These are phyloP conservation scores for Phanerotoma sp. DNA, from an alignment of 2,888 invertebrate genomes.

Conservation along the genomic window DNA sequence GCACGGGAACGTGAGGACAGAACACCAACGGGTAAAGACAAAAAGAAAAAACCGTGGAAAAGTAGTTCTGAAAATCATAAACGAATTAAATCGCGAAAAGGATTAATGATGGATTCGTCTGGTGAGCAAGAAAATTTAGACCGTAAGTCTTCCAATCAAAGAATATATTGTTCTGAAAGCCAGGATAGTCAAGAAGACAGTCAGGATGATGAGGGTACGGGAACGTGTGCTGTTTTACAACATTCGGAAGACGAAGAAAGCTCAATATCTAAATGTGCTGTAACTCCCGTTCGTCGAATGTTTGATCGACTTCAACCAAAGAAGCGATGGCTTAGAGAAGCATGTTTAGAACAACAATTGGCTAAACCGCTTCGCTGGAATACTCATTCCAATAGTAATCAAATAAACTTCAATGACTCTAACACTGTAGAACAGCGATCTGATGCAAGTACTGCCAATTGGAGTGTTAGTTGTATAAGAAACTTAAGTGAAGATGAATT, in stretches of 20 bases:
- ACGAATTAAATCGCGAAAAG: conserved; percentile 58
- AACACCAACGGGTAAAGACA: conserved; percentile 55
- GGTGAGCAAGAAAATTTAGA: conserved; percentile 56
- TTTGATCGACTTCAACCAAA: conserved; percentile 60
- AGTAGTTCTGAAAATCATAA: conserved; percentile 56
- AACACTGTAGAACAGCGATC: too few species aligned
- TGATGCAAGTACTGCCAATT: background rate
- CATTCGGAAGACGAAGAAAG: conserved; percentile 52
- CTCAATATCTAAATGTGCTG: conserved; percentile 42
- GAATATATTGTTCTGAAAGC: conserved; percentile 49
- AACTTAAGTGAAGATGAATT: conserved; percentile 1
- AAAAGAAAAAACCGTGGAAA: conserved; percentile 58
- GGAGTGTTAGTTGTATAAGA: conserved; percentile 10
- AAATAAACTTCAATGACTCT: background rate
- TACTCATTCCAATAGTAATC: conserved; percentile 24
- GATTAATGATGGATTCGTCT: conserved; percentile 56
- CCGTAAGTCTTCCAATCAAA: conserved; percentile 44
- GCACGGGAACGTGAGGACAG: conserved; percentile 53
- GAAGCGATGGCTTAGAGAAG: conserved; percentile 65
- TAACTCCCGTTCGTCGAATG: conserved; percentile 48
- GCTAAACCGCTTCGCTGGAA: conserved; percentile 62
- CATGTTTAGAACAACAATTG: conserved; percentile 59
- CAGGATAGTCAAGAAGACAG: conserved; percentile 56
- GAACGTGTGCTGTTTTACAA: conserved; percentile 45
- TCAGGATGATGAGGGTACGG: conserved; percentile 53